These are phyloP conservation scores for Zophobas atratus DNA, from an alignment of 1,140 invertebrate species.

Conservation along the genomic window DNA sequence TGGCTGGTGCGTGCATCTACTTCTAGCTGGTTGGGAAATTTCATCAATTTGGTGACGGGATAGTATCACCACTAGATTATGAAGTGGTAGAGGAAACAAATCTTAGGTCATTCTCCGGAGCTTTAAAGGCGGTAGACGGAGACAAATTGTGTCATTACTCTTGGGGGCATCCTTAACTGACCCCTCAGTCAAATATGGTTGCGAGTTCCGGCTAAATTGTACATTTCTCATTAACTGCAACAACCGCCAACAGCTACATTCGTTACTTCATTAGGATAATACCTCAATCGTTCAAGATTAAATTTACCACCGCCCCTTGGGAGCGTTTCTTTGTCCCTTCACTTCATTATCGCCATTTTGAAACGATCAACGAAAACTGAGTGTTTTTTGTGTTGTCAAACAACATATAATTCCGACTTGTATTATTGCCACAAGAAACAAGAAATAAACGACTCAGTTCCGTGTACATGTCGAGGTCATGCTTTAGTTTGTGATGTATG, in stretches of 20 bases:
- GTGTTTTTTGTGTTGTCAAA: not conserved
- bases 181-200: slow-evolving; percentile 38
- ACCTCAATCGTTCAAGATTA: slow-evolving; percentile 15
- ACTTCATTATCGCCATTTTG: slow-evolving; percentile 8
- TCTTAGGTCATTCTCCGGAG: slow-evolving; percentile 23
- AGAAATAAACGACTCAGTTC: not conserved
- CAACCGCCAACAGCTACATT: slow-evolving; percentile 17
- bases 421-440: too few relatives aligned
- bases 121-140: slow-evolving; percentile 21
- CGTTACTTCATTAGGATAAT: slow-evolving; percentile 37
- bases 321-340: slow-evolving; percentile 2
- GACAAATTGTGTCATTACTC: slow-evolving; percentile 42
- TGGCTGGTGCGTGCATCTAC: not conserved
- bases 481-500: too few relatives aligned
- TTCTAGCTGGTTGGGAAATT: not conserved
- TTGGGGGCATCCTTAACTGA: slow-evolving; percentile 27
- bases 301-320: not conserved
- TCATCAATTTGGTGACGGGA: slow-evolving; percentile 14
- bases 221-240: slow-evolving; percentile 37
- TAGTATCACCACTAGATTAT: slow-evolving; percentile 21
- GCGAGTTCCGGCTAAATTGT: slow-evolving; percentile 16
- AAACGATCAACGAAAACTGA: not conserved
- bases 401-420: not conserved
- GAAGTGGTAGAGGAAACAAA: slow-evolving; percentile 4
- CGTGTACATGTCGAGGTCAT: too few relatives aligned